These are phyloP conservation scores for Luehdorfia chinensis DNA, from an alignment of 1,140 invertebrate genomes.

Conservation along the genomic window DNA sequence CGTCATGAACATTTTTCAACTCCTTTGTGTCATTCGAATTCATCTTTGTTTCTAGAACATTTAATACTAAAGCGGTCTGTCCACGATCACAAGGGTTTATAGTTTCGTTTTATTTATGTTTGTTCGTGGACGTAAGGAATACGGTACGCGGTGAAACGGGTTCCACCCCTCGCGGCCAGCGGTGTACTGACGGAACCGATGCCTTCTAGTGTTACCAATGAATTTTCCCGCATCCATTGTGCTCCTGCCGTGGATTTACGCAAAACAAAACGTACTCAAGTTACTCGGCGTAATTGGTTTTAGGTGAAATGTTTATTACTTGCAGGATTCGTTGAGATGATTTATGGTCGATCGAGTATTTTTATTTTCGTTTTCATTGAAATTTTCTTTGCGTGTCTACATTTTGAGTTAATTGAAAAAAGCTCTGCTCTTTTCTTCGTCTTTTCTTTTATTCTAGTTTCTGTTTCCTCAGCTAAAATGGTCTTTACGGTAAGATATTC, in stretches of 20 bases:
- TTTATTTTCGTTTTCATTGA: too few relatives aligned
- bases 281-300: not conserved
- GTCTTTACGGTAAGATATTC: too few relatives aligned
- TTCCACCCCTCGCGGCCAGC: not conserved
- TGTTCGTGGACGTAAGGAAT: not conserved
- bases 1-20: not conserved
- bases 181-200: not conserved
- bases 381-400: too few relatives aligned
- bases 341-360: too few relatives aligned
- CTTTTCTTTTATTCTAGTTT: too few relatives aligned
- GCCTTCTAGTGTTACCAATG: constrained; percentile 4
- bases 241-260: not conserved
- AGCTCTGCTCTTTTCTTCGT: too few relatives aligned
- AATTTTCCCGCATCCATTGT: constrained; percentile 4
- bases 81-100: not conserved
- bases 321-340: too few relatives aligned
- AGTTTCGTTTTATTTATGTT: not conserved
- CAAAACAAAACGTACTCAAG: constrained; percentile 1
- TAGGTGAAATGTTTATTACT: not conserved
- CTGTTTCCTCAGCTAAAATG: too few relatives aligned
- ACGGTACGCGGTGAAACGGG: not conserved
- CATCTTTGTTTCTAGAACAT: too few relatives aligned
- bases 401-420: too few relatives aligned
- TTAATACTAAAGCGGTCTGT: too few relatives aligned
- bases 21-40: not conserved